phyloP scores from a whole-genome alignment of 2,797 vertebrate species.

The Coranthus polyacanthus region DNA sequence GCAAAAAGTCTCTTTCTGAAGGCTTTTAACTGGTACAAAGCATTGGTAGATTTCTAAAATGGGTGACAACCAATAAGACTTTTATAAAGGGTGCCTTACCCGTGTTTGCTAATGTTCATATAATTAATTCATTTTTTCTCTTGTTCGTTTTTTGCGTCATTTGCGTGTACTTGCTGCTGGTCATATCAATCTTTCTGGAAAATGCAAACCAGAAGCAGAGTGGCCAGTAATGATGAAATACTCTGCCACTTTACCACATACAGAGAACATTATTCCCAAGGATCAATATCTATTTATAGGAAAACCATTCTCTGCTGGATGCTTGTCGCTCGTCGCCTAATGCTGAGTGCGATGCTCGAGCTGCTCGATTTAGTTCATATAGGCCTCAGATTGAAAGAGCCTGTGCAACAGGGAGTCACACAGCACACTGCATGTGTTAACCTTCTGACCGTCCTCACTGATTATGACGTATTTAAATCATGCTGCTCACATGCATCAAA shows the following conservation, averaged over 20 bases:
- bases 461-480: slow-evolving; percentile 7
- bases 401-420: slow-evolving; percentile 4
- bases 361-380: background rate
- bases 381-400: background rate
- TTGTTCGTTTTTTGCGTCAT: too few relatives aligned
- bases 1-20: too few relatives aligned
- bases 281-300: background rate
- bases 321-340: background rate
- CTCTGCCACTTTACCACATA: background rate
- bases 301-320: background rate
- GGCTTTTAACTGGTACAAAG: too few relatives aligned
- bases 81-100: too few relatives aligned
- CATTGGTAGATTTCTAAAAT: too few relatives aligned
- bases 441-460: background rate
- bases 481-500: background rate
- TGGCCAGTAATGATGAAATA: background rate
- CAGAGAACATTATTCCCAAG: background rate
- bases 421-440: background rate
- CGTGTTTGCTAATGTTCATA: too few relatives aligned
- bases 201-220: background rate
- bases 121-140: too few relatives aligned
- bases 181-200: background rate
- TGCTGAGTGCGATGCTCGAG: background rate
- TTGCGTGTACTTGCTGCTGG: too few relatives aligned
- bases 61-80: too few relatives aligned